Evolutionary conservation across 1,140 invertebrate species (phyloP), one percentile per base, ranked within the genome.

Genomic region (Cardiocondyla obscurior): DNA sequence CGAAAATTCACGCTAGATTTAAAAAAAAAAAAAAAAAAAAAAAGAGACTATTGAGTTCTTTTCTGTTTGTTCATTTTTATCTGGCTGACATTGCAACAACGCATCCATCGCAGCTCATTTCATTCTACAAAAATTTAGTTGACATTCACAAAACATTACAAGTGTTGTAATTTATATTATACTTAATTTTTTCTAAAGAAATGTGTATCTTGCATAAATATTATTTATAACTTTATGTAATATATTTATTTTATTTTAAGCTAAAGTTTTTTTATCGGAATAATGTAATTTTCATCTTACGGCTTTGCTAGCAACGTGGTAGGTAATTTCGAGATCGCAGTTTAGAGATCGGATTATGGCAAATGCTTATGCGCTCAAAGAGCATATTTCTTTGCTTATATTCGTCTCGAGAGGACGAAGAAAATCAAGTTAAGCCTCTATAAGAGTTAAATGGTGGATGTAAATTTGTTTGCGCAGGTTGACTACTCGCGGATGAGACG

Each of bases 391-490:
- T 76, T 76, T 46, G 36, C 42, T 76, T 76, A 25, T 22, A 49
- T 76, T 76, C 42, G 30, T 49, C 70, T 64, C 8, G 73, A 22
- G 33, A 12, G 58, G 58, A 39, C 73, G 60, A 76, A 76, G 58
- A 36, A 64, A 36, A 49, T 36, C 12, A 33, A 62, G 19, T 39
- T 64, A 64, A 64, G 64, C 49, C 5, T 44, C 19, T 49, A 62
- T 33, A 62, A 64, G 19, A 62, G 57, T 76, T 62, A 76, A 76
- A 76, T 64, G n/a, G 57, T 64, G 73, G 73, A 76, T 76, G 73
- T 76, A 49, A 62, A 76, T 76, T 76, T 76, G 73, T 76, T 64
- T 76, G 73, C 73, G 73, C 73, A 76, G 73, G 73, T 76, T 60
- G 57, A 76, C 57, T 51, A 25, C 73, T 76, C 73, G 58, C 73